Conservation (phyloP, 1,140 invertebrate genomes). For the Cyrtorhinus lividipennis region DNA sequence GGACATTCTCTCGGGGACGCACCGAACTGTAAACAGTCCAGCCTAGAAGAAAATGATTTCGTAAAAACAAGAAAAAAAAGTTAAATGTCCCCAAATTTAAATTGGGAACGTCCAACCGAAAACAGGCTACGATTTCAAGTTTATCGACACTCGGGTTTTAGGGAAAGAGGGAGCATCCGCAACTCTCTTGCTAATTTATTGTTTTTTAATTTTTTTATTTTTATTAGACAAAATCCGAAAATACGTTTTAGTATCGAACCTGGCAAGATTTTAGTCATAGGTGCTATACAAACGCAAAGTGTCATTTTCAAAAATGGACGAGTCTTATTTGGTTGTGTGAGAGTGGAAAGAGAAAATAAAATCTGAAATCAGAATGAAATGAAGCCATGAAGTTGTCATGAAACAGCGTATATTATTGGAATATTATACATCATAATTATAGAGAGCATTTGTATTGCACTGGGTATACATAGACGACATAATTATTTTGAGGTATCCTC, state of each 20-base stretch:
- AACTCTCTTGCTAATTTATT: no score
- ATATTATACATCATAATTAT: slow-evolving; percentile 3
- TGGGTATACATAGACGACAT: slow-evolving; percentile 18
- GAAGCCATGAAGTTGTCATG: slow-evolving; percentile 3
- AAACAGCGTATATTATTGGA: slow-evolving; percentile 10
- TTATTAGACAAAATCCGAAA: no score
- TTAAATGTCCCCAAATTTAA: no score
- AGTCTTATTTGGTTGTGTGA: slow-evolving; percentile 13
- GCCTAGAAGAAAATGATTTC: slow-evolving; percentile 17
- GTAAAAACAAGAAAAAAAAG: slow-evolving; percentile 3
- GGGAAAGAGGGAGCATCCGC: no score
- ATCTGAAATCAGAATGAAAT: slow-evolving; percentile 4
- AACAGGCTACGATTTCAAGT: background rate
- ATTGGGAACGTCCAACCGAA: background rate
- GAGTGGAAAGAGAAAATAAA: slow-evolving; percentile 6
- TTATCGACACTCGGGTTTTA: no score
- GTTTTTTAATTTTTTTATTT: no score
- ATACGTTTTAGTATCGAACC: no score
- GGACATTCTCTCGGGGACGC: slow-evolving; percentile 16
- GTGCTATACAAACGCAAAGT: no score
- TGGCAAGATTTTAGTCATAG: no score
- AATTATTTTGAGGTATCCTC: background rate
- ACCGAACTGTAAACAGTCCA: slow-evolving; percentile 21
- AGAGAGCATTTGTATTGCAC: slow-evolving; percentile 15
- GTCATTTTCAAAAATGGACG: slow-evolving; percentile 10